Evolutionary conservation across 2,113 vertebrate species (phyloP).

Genomic region (Aphyosemion australe): DNA sequence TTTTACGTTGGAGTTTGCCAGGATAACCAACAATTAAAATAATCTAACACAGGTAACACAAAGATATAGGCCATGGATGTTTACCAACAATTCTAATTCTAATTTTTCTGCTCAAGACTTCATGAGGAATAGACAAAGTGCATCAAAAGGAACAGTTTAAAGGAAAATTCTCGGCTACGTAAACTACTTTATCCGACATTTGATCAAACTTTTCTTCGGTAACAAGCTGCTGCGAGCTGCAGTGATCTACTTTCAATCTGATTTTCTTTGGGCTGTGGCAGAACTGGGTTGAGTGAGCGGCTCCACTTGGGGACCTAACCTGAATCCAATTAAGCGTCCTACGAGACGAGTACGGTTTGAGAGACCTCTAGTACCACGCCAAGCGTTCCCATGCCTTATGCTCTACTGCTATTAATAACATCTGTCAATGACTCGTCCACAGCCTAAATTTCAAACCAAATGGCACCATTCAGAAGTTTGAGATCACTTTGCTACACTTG

Average conservation of each 20-base stretch:
- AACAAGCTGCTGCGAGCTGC: slow-evolving; percentile 30
- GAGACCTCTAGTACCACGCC: slow-evolving; percentile 67
- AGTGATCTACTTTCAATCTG: slow-evolving; percentile 77
- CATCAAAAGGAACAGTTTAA: slow-evolving; percentile 60
- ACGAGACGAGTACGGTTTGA: slow-evolving; percentile 66
- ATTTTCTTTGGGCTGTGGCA: slow-evolving; percentile 71
- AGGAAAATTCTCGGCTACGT: background rate
- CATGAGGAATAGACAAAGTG: slow-evolving; percentile 84
- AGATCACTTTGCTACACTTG: slow-evolving; percentile 5
- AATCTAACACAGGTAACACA: slow-evolving; percentile 83
- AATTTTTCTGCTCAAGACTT: slow-evolving; percentile 79
- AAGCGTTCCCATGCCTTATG: slow-evolving; percentile 63
- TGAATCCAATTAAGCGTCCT: slow-evolving; percentile 78
- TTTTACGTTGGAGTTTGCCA: slow-evolving; percentile 89
- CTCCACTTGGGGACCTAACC: slow-evolving; percentile 82
- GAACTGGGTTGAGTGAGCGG: slow-evolving; percentile 78
- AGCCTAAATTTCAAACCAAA: slow-evolving; percentile 57
- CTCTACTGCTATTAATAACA: slow-evolving; percentile 76
- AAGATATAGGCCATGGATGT: slow-evolving; percentile 94
- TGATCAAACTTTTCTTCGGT: slow-evolving; percentile 36
- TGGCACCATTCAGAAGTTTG: slow-evolving; percentile 42
- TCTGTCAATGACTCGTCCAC: slow-evolving; percentile 67
- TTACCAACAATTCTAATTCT: slow-evolving; percentile 50
- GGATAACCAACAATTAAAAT: slow-evolving; percentile 83
- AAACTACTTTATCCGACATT: slow-evolving; percentile 24